Evolutionary conservation across 2,113 vertebrate genomes (phyloP).

Genomic region (Thryonomys swinderianus): DNA sequence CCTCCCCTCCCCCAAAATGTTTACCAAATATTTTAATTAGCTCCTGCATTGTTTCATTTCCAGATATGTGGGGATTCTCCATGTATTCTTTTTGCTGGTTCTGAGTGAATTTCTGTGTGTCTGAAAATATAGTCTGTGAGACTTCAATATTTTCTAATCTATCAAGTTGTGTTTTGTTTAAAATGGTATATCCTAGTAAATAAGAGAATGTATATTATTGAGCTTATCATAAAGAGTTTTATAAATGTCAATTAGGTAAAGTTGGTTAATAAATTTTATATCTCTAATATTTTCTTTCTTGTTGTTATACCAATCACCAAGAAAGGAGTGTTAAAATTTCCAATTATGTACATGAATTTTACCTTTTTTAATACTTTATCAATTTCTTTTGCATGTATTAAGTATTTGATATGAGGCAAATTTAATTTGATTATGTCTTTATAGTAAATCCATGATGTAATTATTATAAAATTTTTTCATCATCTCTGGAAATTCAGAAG

Average conservation of each 20-base stretch:
- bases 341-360: neutral
- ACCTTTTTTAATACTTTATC: neutral
- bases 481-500: neutral
- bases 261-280: neutral
- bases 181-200: neutral
- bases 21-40: neutral
- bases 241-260: neutral
- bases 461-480: neutral
- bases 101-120: neutral
- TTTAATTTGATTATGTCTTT: neutral
- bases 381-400: neutral
- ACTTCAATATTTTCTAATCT: neutral
- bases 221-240: neutral
- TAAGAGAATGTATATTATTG: neutral
- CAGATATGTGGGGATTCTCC: neutral
- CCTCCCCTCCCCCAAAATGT: neutral
- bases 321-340: neutral
- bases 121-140: neutral
- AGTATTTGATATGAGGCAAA: neutral
- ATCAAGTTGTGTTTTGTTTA: neutral
- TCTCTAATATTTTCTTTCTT: neutral
- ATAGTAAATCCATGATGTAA: neutral
- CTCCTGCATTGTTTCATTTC: conserved; percentile 5
- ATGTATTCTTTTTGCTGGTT: neutral
- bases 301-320: neutral